Evolutionary conservation across 2,888 invertebrate species (phyloP).

Genomic region (Lamellibrachia satsuma): DNA sequence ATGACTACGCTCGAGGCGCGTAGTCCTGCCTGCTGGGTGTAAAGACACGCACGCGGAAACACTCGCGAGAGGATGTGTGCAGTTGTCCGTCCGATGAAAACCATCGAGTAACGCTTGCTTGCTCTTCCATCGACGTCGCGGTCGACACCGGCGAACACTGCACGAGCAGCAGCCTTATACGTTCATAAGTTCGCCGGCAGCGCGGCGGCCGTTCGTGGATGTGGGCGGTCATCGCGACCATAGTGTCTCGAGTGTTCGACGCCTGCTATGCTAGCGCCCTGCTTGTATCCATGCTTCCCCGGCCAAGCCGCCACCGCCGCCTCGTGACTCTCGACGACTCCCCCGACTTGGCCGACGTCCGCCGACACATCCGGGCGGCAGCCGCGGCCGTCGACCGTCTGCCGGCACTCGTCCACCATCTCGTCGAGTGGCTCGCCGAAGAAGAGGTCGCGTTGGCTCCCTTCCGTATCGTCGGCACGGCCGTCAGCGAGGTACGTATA

Average conservation of each 20-base stretch:
- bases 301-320: neutral
- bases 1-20: neutral
- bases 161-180: neutral
- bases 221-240: neutral
- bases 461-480: neutral
- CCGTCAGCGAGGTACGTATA: constrained; percentile 7
- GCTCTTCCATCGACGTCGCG: neutral
- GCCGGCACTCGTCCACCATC: neutral
- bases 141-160: neutral
- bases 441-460: constrained; percentile 11
- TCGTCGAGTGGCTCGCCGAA: neutral
- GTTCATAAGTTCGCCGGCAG: neutral
- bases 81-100: no score
- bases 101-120: no score
- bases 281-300: neutral
- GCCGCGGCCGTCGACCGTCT: neutral
- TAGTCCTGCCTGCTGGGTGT: neutral
- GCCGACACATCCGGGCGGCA: neutral
- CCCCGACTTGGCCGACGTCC: neutral
- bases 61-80: neutral
- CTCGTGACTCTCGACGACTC: constrained; percentile 3
- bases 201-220: neutral
- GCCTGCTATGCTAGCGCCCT: constrained; percentile 3
- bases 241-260: neutral
- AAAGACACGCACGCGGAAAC: neutral